These are phyloP conservation scores for Panulirus ornatus DNA, from an alignment of 1,140 invertebrate genomes.

Conservation along the genomic window DNA sequence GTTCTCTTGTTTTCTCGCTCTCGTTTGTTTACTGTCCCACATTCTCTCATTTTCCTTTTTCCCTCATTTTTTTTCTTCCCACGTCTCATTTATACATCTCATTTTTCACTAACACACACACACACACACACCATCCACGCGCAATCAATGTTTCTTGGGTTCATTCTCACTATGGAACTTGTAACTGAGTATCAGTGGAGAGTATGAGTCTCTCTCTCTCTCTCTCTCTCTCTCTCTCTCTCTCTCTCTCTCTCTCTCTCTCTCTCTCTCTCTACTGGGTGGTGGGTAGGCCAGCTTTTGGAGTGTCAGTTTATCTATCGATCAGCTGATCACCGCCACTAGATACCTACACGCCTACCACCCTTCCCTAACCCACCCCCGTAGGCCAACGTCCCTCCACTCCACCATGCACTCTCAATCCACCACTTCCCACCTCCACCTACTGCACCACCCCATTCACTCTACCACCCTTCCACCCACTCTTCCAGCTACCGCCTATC, in stretches of 20 bases:
- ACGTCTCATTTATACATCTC: neutral
- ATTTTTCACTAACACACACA: no score
- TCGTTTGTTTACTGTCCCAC: neutral
- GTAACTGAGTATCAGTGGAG: no score
- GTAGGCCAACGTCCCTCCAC: no score
- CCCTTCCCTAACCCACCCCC: no score
- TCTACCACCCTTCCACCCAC: neutral
- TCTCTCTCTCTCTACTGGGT: neutral
- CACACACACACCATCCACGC: no score
- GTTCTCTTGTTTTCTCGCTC: neutral
- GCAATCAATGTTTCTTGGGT: no score
- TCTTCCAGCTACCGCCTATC: no score
- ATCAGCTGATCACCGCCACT: neutral
- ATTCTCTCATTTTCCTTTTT: neutral
- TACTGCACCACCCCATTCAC: neutral
- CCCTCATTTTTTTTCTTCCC: neutral
- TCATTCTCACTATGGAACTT: no score
- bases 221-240: neutral
- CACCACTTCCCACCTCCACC: neutral
- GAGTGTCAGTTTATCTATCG: slow-evolving; percentile 5
- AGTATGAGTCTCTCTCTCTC: neutral
- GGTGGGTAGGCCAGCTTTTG: slow-evolving; percentile 5
- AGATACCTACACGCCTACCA: neutral
- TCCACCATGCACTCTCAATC: no score
- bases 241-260: neutral